Evolutionary conservation across 2,888 invertebrate species (phyloP), one percentile per base, ranked within the genome.

Genomic region (Euphydryas editha): DNA sequence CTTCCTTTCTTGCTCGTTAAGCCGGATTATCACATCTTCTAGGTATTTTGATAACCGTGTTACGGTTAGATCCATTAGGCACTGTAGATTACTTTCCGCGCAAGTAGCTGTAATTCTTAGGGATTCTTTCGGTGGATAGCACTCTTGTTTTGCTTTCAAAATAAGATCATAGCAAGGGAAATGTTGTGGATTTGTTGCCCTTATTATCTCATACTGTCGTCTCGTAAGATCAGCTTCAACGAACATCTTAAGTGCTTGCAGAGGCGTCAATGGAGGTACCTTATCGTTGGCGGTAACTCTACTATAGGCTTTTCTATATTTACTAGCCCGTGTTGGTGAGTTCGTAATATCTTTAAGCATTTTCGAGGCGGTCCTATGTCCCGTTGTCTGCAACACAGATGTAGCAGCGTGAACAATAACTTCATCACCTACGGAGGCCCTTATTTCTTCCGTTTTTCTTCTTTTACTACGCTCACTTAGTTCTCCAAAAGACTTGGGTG

Each of bases 151-250:
- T 46, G 61, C 54, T 61, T 56, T 44, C 39, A 67, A 51, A 37
- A 67, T 15, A 56, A 55, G 44, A 11, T 51, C 24, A 59, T 73
- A 70, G 57, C 70, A 66, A 42, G 70, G 65, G 49, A 47, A 49
- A 37, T 30, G 17, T 18, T 37, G 24, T 65, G n/a, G 42, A 51
- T 59, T 56, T 56, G 56, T 56, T 37, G 44, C 20, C 17, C 60
- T 30, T 47, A 65, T 21, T 20, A 56, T 56, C 21, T 65, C 65
- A 37, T 60, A 65, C 21, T 65, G 65, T 44, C 59, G 37, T 46
- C 65, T 54, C 36, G 65, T 59, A 20, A 65, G 47, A 17, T 56
- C 65, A n/a, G 58, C 58, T 49, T 63, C 58, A 4, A 65, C 55
- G 37, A 65, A 65, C 55, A 60, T 65, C n/a, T 18, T 17, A 17